Conservation (phyloP, 2,797 vertebrate species). For the Liparis tanakae region DNA sequence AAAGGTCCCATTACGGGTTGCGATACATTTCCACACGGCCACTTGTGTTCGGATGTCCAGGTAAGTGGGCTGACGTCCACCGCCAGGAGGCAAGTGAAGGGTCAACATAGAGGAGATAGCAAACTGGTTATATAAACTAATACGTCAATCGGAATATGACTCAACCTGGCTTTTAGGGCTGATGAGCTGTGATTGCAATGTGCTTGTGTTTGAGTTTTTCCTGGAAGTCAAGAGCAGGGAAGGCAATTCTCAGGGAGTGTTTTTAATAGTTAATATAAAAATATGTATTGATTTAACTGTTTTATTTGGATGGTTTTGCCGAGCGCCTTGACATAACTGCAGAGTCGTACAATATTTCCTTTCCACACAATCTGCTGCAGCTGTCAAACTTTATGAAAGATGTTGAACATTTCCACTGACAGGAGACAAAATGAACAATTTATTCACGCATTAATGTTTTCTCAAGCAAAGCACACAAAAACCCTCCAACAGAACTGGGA, state of each 20-base stretch:
- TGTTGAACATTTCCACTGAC: not conserved
- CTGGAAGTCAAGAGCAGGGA: constrained; percentile 1
- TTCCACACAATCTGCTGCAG: not conserved
- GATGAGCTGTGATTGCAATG: constrained; percentile 9
- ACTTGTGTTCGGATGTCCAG: constrained; percentile 12
- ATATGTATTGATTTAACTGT: not conserved
- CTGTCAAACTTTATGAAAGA: constrained; percentile 5
- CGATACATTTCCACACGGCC: not conserved
- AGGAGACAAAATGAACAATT: not conserved
- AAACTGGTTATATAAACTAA: constrained; percentile 4
- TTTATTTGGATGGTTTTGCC: not conserved
- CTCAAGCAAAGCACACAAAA: not conserved
- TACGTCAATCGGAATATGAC: constrained; percentile 1
- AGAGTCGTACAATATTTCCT: not conserved
- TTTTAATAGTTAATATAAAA: not conserved
- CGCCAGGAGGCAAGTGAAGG: not conserved
- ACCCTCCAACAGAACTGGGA: constrained; percentile 6
- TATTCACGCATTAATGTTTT: constrained; percentile 8
- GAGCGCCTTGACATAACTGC: constrained; percentile 3
- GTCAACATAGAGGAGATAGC: constrained; percentile 10
- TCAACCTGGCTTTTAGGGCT: not conserved
- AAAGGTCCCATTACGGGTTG: not conserved
- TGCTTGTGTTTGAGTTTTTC: not conserved
- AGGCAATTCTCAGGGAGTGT: not conserved
- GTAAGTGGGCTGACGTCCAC: constrained; percentile 16